Percentiles rank a stretch among this genome's conserved stretches.
These are phyloP conservation scores for Rhinoraja longicauda DNA, from an alignment of 2,797 vertebrate genomes.

Conservation along the genomic window DNA sequence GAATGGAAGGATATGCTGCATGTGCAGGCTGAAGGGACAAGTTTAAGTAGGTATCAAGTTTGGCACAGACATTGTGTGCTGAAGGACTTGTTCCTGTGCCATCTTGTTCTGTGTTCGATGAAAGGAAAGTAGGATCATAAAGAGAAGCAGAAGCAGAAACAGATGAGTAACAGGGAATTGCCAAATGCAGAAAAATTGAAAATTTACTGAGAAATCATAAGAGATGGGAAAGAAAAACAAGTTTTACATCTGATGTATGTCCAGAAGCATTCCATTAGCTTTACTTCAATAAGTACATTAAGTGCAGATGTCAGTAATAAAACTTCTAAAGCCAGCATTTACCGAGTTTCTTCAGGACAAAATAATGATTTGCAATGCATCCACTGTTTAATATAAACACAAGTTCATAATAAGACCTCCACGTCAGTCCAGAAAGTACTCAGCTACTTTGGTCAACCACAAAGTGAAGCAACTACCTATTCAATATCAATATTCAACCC, in stretches of 20 bases:
- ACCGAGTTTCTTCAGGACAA: no score
- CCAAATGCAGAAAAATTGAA: background rate
- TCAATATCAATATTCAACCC: background rate
- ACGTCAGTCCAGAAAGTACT: no score
- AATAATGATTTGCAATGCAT: background rate
- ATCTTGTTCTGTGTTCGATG: no score
- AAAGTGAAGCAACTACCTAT: background rate
- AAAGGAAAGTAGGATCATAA: background rate
- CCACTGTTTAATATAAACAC: background rate
- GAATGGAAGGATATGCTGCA: no score
- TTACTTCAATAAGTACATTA: background rate
- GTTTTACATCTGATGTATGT: background rate
- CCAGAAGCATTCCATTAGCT: background rate
- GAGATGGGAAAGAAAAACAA: background rate
- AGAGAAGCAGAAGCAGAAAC: rapidly evolving
- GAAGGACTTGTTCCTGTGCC: no score
- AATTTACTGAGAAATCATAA: background rate
- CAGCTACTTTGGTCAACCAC: background rate
- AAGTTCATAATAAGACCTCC: background rate
- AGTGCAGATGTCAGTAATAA: background rate
- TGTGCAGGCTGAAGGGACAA: no score
- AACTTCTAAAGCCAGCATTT: background rate
- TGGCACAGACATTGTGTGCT: no score
- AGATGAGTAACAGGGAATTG: background rate
- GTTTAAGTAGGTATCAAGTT: no score